These are phyloP conservation scores for Acanthosoma haemorrhoidale DNA, from an alignment of 2,888 invertebrate species.

Conservation along the genomic window DNA sequence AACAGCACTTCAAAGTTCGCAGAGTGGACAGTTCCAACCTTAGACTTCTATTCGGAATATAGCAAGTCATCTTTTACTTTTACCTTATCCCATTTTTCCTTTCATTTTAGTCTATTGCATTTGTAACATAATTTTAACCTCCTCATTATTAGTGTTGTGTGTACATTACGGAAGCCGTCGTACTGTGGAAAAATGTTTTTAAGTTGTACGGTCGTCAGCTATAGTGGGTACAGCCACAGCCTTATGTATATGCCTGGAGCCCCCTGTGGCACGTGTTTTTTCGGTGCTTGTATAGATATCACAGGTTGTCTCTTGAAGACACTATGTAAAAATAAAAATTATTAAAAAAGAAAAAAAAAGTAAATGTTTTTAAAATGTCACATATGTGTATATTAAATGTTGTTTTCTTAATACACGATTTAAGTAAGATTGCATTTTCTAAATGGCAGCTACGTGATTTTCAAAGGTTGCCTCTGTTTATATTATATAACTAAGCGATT, in stretches of 20 bases:
- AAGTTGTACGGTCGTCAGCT: conserved; percentile 1
- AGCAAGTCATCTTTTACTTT: conserved; percentile 9
- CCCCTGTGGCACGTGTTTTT: conserved; percentile 29
- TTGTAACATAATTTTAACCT: conserved; percentile 17
- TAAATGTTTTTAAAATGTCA: conserved; percentile 26
- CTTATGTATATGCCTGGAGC: conserved; percentile 21
- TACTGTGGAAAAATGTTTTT: conserved; percentile 9
- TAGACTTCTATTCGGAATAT: conserved; percentile 17
- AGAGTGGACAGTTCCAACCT: conserved; percentile 24
- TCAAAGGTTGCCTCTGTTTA: conserved; percentile 30
- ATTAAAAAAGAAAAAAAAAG: too few relatives aligned
- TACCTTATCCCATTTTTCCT: conserved; percentile 10
- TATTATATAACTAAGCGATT: conserved; percentile 35
- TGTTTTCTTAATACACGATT: conserved; percentile 34
- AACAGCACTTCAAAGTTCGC: conserved; percentile 17
- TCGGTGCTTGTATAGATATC: conserved; percentile 38
- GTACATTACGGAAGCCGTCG: conserved; percentile 21
- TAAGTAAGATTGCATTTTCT: conserved; percentile 36
- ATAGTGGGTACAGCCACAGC: conserved; percentile 12
- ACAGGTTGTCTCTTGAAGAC: conserved; percentile 38
- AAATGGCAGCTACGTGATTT: conserved; percentile 27
- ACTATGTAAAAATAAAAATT: conserved; percentile 33
- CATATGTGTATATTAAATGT: conserved; percentile 33
- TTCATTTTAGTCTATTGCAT: conserved; percentile 10
- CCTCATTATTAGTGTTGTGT: conserved; percentile 11